These are phyloP conservation scores for Bostrychus sinensis DNA, from an alignment of 2,113 vertebrate species.

Conservation along the genomic window DNA sequence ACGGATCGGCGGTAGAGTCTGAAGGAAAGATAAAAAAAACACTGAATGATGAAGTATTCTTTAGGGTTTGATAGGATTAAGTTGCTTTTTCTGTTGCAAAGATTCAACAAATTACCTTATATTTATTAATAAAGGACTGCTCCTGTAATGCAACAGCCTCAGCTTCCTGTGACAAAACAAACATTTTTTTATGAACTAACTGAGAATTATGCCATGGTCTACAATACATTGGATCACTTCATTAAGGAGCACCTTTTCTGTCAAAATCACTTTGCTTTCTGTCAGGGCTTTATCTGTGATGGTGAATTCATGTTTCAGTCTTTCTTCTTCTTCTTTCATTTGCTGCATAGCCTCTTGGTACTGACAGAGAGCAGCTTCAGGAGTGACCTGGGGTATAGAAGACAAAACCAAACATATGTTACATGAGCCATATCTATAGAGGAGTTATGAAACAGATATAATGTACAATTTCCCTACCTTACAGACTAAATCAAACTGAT, in stretches of 20 bases:
- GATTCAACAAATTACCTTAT: slow-evolving; percentile 57
- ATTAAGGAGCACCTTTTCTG: slow-evolving; percentile 38
- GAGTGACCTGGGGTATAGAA: slow-evolving; percentile 74
- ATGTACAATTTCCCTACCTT: slow-evolving; percentile 80
- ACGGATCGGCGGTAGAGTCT: slow-evolving; percentile 86
- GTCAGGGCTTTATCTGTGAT: slow-evolving; percentile 78
- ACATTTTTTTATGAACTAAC: neutral
- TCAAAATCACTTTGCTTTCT: slow-evolving; percentile 3
- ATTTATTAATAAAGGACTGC: slow-evolving; percentile 46
- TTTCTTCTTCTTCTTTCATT: slow-evolving; percentile 80
- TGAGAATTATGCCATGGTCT: neutral
- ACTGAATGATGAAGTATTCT: neutral
- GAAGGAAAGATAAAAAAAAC: neutral
- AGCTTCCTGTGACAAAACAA: slow-evolving; percentile 44
- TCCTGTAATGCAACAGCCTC: slow-evolving; percentile 19
- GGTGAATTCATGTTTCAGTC: slow-evolving; percentile 83
- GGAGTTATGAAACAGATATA: neutral
- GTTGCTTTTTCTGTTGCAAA: too few relatives aligned
- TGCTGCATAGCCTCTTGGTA: slow-evolving; percentile 75
- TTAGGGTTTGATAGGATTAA: neutral
- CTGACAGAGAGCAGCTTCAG: slow-evolving; percentile 65
- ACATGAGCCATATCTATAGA: neutral
- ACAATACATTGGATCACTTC: too few relatives aligned
- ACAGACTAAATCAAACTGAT: slow-evolving; percentile 84
- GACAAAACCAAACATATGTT: neutral